phyloP scores from a whole-genome alignment of 1,140 invertebrate genomes.

The Polyergus mexicanus region DNA sequence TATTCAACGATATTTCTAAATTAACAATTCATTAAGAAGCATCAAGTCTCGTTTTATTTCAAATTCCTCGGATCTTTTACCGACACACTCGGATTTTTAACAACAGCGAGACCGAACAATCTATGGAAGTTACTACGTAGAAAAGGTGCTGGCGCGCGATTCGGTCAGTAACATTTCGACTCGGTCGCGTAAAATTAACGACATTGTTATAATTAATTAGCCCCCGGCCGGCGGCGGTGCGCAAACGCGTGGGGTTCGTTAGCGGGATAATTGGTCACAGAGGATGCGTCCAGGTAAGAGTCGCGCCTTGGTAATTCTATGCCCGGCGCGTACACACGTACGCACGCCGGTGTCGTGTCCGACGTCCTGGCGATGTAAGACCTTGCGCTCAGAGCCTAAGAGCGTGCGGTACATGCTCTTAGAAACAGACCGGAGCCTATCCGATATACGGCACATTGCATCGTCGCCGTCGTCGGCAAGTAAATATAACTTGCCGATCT shows the following conservation, averaged over 20 bases:
- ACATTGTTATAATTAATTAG: conserved; percentile 87
- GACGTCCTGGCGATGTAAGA: conserved; percentile 58
- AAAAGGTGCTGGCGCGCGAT: conserved; percentile 56
- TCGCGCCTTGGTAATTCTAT: conserved; percentile 83
- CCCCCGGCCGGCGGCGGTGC: conserved; percentile 66
- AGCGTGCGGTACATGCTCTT: conserved; percentile 45
- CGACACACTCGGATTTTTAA: background rate
- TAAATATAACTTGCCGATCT: conserved; percentile 35
- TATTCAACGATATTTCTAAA: background rate
- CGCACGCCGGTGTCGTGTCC: conserved; percentile 28
- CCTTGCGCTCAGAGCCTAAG: conserved; percentile 29
- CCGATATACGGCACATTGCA: conserved; percentile 28
- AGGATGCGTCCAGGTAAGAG: conserved; percentile 84
- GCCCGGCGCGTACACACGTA: conserved; percentile 63
- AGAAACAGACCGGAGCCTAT: conserved; percentile 35
- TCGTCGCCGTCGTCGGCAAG: conserved; percentile 47
- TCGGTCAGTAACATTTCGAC: conserved; percentile 85
- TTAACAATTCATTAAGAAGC: background rate
- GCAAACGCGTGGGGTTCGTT: conserved; percentile 82
- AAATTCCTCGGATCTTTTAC: background rate
- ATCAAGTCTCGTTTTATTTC: background rate
- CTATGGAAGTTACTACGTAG: conserved; percentile 1
- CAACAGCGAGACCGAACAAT: conserved; percentile 23
- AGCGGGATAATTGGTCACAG: conserved; percentile 86
- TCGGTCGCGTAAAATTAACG: conserved; percentile 85